Evolutionary conservation across 2,888 invertebrate species (phyloP), one percentile per base, ranked within the genome.

Genomic region (Drosophila rubida): DNA sequence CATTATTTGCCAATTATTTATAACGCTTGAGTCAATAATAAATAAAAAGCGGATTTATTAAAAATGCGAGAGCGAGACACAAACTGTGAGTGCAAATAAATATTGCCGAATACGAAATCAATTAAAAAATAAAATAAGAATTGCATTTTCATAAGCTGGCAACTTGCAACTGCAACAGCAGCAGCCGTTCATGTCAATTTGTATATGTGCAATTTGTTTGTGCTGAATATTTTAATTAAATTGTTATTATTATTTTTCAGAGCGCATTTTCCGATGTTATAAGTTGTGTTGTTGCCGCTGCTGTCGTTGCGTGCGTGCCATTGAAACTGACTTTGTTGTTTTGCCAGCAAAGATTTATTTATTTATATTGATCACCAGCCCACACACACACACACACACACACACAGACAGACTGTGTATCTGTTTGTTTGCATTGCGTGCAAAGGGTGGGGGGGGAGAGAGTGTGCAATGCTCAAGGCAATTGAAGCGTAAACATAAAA

Each of bases 261-360:
- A 54, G 61, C 44, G 57, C 39, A 70, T 37, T 69, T 62, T 19
- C 42, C 30, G 53, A 41, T 62, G 22, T 45, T 35, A n/a, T 14
- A 50, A 11, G n/a, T 44, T 23, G 11, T 22, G 53, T 44, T 54
- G 44, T 13, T 75, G 60, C 14, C 60, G 62, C 35, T 32, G 58
- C n/a, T n/a, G n/a, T n/a, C n/a, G n/a, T 23, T 76, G 63, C 41
- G 74, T 72, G 72, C 86, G 83, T 82, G 80, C 67, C 78, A 68
- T 65, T 85, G 78, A 80, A 82, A 85, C 76, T 80, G 88, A 84
- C 86, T 87, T 84, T 79, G 81, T 84, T 88, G 84, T 86, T 84
- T 86, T 84, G 76, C 78, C 68, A 68, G 87, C 78, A 88, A 78
- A 80, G 88, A 84, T 84, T 88, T 86, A 88, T 84, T 86, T 88